Evolutionary conservation across 2,113 vertebrate genomes (phyloP).

Genomic region (Crotalus horridus): DNA sequence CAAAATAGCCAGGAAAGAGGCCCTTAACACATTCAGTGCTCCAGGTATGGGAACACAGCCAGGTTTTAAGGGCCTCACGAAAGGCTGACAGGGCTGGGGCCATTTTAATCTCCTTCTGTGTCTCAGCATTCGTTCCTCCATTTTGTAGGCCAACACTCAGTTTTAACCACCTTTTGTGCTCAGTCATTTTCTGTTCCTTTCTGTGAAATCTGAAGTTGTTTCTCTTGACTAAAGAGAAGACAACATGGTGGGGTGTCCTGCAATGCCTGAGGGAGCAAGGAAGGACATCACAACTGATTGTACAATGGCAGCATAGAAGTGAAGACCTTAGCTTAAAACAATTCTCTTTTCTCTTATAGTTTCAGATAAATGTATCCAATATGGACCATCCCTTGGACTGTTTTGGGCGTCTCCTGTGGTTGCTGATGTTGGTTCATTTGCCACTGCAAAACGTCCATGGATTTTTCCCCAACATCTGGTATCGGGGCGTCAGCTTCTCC

Average conservation of each 20-base stretch:
- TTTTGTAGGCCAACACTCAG: background rate
- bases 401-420: background rate
- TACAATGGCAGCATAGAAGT: background rate
- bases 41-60: background rate
- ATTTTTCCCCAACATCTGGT: constrained; percentile 86
- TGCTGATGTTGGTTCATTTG: constrained; percentile 36
- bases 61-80: background rate
- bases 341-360: background rate
- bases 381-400: constrained; percentile 23
- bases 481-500: constrained; percentile 72
- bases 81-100: background rate
- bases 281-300: too few species aligned
- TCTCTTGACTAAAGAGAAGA: background rate
- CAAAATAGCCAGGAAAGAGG: background rate
- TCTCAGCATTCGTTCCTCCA: background rate
- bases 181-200: background rate
- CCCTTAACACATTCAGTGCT: background rate
- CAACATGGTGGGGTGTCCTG: background rate
- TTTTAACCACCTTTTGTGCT: background rate
- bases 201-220: background rate
- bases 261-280: background rate
- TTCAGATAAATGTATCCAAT: constrained; percentile 31
- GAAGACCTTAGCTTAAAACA: background rate
- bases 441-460: constrained; percentile 35
- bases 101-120: background rate